Base-by-base conservation (phyloP, 2,113 vertebrate genomes). In the Dendropsophus ebraccatus region DNA sequence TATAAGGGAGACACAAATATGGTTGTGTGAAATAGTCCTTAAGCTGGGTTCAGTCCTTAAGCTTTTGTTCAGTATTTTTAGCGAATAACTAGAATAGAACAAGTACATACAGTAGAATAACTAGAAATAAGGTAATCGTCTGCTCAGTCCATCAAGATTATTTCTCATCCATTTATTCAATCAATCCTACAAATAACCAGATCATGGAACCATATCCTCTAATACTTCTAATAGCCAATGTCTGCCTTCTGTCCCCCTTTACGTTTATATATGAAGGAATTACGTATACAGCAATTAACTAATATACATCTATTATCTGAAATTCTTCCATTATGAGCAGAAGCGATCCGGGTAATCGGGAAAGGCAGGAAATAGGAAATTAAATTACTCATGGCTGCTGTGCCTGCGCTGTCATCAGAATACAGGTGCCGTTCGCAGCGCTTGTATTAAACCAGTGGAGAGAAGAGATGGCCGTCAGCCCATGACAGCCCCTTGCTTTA, bases 381-480 rank as follows among this genome's bases (percentile, higher is more conserved):
- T 9, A 70, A 37, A 70, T 70, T 70, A 37, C 17, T 23, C 19
- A 70, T 70, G 67, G 35, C 35, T 41, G 67, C 67, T 10, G 14
- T 70, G 30, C 35, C 19, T 41, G 67, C 67, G 35, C 2, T 70
- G 67, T 70, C 67, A 41, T 41, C 35, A 41, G 32, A 70, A 41
- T 70, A 70, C 67, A 70, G 67, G 67, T 70, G 67, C 67, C 5
- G 67, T 5, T 37, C 41, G 35, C 67, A 37, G 19, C 19, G 32
- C 67, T 37, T 41, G 32, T 35, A 69, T 41, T 23, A 35, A 70
- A 16, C 67, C 67, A 23, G 67, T 12, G 67, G 32, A 70, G 67
- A 41, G 67, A 41, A 70, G 67, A 70, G 67, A 70, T 41, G 67
- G 67, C 35, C 67, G 67, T 70, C 67, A 70, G 67, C 67, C 67